phyloP scores from a whole-genome alignment of 2,797 vertebrate species.

The Morelia viridis region DNA sequence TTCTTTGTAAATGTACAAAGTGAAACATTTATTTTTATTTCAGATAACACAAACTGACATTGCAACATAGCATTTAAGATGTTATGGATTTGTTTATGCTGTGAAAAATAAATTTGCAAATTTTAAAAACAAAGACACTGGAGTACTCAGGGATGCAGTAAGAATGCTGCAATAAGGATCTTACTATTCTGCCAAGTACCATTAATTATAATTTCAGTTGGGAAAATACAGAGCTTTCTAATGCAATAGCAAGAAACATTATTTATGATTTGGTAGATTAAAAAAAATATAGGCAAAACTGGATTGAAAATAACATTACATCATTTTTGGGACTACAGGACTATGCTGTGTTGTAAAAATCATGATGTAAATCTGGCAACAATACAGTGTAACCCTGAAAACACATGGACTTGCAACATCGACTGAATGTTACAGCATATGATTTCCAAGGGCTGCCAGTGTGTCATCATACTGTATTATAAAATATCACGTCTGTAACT shows the following conservation, averaged over 20 bases:
- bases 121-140: background rate
- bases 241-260: background rate
- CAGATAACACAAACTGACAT: background rate
- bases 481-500: background rate
- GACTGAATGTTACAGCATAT: background rate
- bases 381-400: background rate
- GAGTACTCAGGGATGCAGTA: background rate
- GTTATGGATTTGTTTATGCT: background rate
- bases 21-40: background rate
- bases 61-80: background rate
- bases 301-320: background rate
- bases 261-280: background rate
- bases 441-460: background rate
- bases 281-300: background rate
- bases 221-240: background rate
- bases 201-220: background rate
- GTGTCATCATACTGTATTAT: background rate
- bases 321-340: background rate
- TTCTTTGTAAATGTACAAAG: background rate
- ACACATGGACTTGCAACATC: background rate
- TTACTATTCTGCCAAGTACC: background rate
- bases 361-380: slow-evolving; percentile 7
- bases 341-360: background rate
- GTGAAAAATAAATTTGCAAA: background rate
- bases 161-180: background rate